Conservation (phyloP, 35 echinoderm and acorn worm species). For the Stichopus chloronotus region DNA sequence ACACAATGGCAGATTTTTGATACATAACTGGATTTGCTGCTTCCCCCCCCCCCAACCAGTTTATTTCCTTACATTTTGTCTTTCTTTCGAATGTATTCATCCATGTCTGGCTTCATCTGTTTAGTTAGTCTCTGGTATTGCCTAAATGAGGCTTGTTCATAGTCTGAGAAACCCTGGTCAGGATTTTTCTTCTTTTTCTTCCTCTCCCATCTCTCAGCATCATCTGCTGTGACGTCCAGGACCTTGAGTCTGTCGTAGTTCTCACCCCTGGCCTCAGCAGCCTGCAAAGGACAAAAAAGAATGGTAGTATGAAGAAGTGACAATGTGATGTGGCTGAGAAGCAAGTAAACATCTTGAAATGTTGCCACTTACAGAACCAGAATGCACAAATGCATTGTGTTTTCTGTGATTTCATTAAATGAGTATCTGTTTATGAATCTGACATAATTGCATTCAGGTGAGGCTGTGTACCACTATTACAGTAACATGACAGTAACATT, state of each 20-base stretch:
- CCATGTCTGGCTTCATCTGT: conserved; percentile 98
- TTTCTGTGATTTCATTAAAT: neutral
- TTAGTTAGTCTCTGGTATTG: conserved; percentile 98
- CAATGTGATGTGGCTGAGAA: neutral
- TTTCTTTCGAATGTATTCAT: conserved; percentile 82
- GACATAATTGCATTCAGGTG: neutral
- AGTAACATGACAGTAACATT: no score
- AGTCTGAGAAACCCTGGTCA: conserved; percentile 96
- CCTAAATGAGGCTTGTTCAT: conserved; percentile 89
- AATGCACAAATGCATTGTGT: neutral
- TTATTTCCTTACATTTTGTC: conserved; percentile 87
- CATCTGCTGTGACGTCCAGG: conserved; percentile 89
- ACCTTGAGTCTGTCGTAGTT: conserved; percentile 93
- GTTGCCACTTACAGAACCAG: neutral
- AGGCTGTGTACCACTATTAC: no score
- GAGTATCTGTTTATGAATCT: neutral
- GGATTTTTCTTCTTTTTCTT: conserved; percentile 99
- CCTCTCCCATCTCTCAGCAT: conserved; percentile 89
- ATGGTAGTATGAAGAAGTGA: neutral
- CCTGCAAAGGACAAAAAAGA: conserved; percentile 49
- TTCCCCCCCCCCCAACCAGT: no score
- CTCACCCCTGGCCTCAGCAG: conserved; percentile 78
- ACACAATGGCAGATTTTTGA: no score
- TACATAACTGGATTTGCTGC: no score
- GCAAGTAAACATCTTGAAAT: neutral